These are phyloP conservation scores for Lysandra bellargus DNA, from an alignment of 2,888 invertebrate species.

Conservation along the genomic window DNA sequence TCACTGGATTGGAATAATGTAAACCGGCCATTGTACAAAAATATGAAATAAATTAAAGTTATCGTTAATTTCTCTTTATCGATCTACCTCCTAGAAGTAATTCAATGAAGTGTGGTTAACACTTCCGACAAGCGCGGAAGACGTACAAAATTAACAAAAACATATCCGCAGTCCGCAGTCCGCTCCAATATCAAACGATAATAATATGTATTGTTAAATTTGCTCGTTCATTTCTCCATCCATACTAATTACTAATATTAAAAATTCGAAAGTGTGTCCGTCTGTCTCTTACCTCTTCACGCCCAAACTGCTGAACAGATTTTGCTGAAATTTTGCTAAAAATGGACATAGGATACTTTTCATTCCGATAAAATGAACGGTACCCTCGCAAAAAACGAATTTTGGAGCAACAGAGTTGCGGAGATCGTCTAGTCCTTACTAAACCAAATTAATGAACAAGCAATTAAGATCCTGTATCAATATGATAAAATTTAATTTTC, in stretches of 20 bases:
- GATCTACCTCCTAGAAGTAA: not conserved
- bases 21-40: too few species aligned
- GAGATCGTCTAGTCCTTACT: too few species aligned
- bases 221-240: not conserved
- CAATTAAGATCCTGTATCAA: not conserved
- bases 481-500: not conserved
- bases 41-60: not conserved
- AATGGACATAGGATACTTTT: too few species aligned
- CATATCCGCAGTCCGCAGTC: not conserved
- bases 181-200: not conserved
- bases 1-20: too few species aligned
- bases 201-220: not conserved
- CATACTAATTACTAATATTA: not conserved
- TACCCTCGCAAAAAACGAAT: too few species aligned
- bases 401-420: too few species aligned
- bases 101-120: not conserved
- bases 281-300: too few species aligned
- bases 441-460: not conserved
- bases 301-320: too few species aligned
- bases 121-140: slow-evolving; percentile 7
- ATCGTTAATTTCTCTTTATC: not conserved
- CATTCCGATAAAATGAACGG: too few species aligned
- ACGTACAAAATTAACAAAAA: not conserved
- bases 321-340: too few species aligned
- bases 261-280: not conserved